Base-by-base conservation (phyloP, 2,888 invertebrate genomes). In the Globia sparganii region DNA sequence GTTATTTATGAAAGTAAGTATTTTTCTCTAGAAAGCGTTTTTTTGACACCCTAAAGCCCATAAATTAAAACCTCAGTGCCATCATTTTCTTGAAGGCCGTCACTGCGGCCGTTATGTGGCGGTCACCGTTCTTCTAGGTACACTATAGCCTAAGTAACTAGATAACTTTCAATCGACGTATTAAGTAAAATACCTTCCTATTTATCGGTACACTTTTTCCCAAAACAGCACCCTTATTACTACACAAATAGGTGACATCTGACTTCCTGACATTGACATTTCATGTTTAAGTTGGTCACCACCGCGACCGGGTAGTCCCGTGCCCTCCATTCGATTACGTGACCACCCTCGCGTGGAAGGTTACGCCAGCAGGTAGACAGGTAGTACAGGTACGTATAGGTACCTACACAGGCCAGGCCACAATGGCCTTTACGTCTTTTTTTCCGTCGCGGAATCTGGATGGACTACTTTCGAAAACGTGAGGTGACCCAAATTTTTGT, bases 401-500 rank as follows among this genome's bases (percentile, higher is more conserved):
- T 77, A 87, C 82, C 8, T 53, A 64, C 82, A 46, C 70, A 31
- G 62, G 56, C 71, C 77, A 72, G 53, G 78, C 83, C 89, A 91
- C 90, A 90, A 86, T 91, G 94, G 90, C 95, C 94, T 95, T 94
- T 93, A 91, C 37, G 72, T 78, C 80, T 86, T 93, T 92, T 92
- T 90, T 93, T 89, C 87, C 85, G 90, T 86, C 87, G 78, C 88
- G 93, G 92, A 93, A 94, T 93, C 95, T 95, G 91, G 94, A 94
- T 94, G 94, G 91, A 94, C 94, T 93, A 95, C 96, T 95, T 95
- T 95, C 96, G 91, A 95, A 95, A 94, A 90, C 90, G 85, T 88
- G 89, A 83, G 86, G 87, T 92, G 94, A 94, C 94, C 94, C 88
- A 94, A 94, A 93, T 94, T 88, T 86, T 77, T 84, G 83, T 72